Evolutionary conservation across 53 echinoderm and acorn worm genomes (phyloP).

Genomic region (Arbacia lixula): DNA sequence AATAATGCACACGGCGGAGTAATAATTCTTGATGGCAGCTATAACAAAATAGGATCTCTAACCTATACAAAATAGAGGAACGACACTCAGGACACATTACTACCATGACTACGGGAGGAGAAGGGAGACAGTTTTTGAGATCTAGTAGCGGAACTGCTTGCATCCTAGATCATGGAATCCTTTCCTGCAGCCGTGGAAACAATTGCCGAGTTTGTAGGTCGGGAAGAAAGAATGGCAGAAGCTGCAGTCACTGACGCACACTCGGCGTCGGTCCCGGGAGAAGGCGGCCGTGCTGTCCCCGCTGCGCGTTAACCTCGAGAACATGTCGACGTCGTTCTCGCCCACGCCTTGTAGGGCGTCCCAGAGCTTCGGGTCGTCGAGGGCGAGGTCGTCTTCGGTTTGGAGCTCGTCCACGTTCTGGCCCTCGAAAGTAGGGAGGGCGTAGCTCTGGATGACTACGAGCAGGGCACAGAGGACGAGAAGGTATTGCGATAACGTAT

Average conservation of each 20-base stretch:
- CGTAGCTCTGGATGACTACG: constrained; percentile 34
- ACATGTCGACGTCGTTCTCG: background rate
- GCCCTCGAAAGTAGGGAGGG: constrained; percentile 28
- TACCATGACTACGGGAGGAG: background rate
- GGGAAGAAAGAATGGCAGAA: constrained; percentile 57
- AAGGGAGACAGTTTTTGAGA: background rate
- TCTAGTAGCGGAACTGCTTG: constrained; percentile 38
- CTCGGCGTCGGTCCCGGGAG: constrained; percentile 50
- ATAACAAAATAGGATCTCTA: no score
- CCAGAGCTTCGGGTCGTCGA: background rate
- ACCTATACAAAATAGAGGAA: no score
- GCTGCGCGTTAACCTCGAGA: constrained; percentile 12
- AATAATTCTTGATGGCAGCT: no score
- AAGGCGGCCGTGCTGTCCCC: background rate
- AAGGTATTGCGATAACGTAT: constrained; percentile 30
- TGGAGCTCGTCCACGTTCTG: constrained; percentile 22
- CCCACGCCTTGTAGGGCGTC: constrained; percentile 3
- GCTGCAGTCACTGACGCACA: constrained; percentile 52
- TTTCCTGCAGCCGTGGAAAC: constrained; percentile 48
- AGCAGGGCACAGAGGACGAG: constrained; percentile 25
- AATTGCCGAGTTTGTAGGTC: constrained; percentile 49
- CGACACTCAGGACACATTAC: no score
- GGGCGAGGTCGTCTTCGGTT: constrained; percentile 8
- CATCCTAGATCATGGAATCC: constrained; percentile 40
- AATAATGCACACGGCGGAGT: no score